phyloP scores from a whole-genome alignment of 2,888 invertebrate genomes.

The Leptarthrus brevirostris region DNA sequence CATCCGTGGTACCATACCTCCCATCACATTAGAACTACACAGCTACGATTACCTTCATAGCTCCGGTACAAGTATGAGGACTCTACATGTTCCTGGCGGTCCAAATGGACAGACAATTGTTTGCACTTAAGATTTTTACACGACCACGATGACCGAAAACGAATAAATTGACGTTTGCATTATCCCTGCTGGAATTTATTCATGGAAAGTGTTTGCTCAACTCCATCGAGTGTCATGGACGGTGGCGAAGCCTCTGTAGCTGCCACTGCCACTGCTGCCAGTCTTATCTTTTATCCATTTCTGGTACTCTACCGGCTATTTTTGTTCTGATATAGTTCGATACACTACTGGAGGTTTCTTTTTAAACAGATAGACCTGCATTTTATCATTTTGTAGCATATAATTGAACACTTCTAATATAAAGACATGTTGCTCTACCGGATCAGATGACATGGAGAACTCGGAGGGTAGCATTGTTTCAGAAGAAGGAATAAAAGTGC shows the following conservation, averaged over 20 bases:
- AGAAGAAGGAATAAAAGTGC: too few relatives aligned
- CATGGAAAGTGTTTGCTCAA: slow-evolving; percentile 53
- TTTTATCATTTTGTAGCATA: slow-evolving; percentile 8
- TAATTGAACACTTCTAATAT: slow-evolving; percentile 19
- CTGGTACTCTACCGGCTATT: slow-evolving; percentile 47
- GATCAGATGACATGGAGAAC: too few relatives aligned
- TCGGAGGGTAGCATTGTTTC: too few relatives aligned
- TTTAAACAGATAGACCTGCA: background rate
- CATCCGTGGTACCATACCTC: slow-evolving; percentile 23
- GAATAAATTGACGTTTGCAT: slow-evolving; percentile 54
- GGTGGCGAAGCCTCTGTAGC: slow-evolving; percentile 48
- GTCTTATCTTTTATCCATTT: slow-evolving; percentile 53
- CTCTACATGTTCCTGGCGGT: slow-evolving; percentile 59
- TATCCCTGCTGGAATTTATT: slow-evolving; percentile 52
- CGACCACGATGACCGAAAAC: slow-evolving; percentile 60
- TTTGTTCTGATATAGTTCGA: slow-evolving; percentile 26
- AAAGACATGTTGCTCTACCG: too few relatives aligned
- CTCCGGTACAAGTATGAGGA: slow-evolving; percentile 34
- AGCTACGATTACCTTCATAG: slow-evolving; percentile 22
- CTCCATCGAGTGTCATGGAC: slow-evolving; percentile 50
- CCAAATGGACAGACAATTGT: slow-evolving; percentile 67
- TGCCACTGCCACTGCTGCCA: slow-evolving; percentile 41
- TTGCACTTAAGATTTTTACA: slow-evolving; percentile 68
- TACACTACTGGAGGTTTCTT: background rate
- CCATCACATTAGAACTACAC: slow-evolving; percentile 37